phyloP scores from a whole-genome alignment of 2,113 vertebrate genomes.

The Megatriorchis doriae region DNA sequence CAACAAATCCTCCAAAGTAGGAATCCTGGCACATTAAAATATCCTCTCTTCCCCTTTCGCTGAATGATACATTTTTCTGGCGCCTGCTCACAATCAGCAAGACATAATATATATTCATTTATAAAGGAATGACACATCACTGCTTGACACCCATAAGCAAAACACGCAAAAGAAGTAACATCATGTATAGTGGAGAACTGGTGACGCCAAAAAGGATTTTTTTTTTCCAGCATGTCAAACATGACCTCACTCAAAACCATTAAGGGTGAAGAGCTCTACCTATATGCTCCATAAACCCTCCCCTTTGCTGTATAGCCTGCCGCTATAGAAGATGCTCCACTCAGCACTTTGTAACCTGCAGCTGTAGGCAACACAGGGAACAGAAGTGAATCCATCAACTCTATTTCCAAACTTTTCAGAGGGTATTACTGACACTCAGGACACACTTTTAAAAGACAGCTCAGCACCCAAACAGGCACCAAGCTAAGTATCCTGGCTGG shows the following conservation, averaged over 20 bases:
- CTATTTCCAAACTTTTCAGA: background rate
- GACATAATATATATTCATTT: background rate
- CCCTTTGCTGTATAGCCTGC: background rate
- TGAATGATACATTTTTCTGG: background rate
- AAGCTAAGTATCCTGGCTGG: background rate
- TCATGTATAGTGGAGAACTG: background rate
- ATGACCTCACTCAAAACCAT: background rate
- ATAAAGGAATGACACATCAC: background rate
- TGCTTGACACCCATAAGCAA: background rate
- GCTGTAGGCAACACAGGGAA: background rate
- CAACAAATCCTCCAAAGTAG: background rate
- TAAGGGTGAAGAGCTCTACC: background rate
- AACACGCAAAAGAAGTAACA: background rate
- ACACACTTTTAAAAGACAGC: background rate
- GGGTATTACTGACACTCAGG: fast-evolving
- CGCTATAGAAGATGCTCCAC: background rate
- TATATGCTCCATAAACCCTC: background rate
- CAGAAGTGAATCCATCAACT: background rate
- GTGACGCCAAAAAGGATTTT: background rate
- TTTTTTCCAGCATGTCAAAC: background rate
- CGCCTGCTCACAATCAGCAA: background rate
- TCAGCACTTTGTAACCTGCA: background rate
- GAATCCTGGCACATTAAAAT: background rate
- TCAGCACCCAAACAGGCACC: background rate
- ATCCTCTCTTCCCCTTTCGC: background rate